phyloP scores from a whole-genome alignment of 2,888 invertebrate genomes.

The Sinhomidia bicolor region DNA sequence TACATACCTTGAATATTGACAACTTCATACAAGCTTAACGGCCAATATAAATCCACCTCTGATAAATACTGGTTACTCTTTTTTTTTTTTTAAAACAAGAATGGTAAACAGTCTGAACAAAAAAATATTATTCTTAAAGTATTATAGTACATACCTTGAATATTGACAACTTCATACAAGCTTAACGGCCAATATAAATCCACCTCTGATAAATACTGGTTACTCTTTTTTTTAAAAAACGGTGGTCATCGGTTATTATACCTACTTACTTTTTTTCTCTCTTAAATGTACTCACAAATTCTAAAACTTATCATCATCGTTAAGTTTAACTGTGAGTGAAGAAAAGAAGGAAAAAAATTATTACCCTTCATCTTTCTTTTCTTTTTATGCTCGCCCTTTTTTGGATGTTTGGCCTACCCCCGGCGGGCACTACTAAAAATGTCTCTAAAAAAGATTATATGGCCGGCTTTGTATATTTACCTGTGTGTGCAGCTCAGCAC shows the following conservation, averaged over 20 bases:
- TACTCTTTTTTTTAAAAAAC: neutral
- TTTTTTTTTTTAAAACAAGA: no score
- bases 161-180: neutral
- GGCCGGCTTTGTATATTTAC: neutral
- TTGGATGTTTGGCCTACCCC: constrained; percentile 65
- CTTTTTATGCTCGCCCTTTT: constrained; percentile 36
- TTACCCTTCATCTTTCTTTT: constrained; percentile 36
- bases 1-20: neutral
- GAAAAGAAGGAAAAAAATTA: constrained; percentile 9
- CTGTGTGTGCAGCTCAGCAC: no score
- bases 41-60: neutral
- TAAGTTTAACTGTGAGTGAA: no score
- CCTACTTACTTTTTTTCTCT: neutral
- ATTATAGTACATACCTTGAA: no score
- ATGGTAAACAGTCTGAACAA: neutral
- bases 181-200: no score
- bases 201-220: constrained; percentile 6
- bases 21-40: no score
- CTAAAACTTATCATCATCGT: neutral
- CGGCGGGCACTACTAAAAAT: constrained; percentile 56
- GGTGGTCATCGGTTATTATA: constrained; percentile 25
- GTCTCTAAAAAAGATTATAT: constrained; percentile 1
- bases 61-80: constrained; percentile 31
- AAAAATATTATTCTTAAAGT: no score
- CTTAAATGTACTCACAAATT: neutral